Conservation (phyloP, 2,888 invertebrate genomes). For the Neoitamus cyanurus region DNA sequence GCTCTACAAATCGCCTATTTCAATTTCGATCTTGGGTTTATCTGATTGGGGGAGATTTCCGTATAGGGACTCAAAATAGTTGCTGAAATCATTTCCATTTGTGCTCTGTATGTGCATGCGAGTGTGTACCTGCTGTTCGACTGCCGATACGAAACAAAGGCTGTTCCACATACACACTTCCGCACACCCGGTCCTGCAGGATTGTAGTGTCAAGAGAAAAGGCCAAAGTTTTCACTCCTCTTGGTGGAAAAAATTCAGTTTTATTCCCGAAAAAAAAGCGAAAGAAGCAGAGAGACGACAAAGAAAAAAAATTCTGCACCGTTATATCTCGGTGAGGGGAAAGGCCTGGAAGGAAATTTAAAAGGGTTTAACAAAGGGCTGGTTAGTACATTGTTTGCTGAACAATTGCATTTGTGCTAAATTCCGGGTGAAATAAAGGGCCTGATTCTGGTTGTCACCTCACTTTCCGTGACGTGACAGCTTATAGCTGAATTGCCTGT, state of each 20-base stretch:
- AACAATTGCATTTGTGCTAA: slow-evolving; percentile 41
- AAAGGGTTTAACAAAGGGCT: slow-evolving; percentile 37
- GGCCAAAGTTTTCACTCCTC: slow-evolving; percentile 11
- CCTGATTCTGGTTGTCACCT: too few relatives aligned
- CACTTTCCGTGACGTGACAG: too few relatives aligned
- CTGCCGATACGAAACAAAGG: slow-evolving; percentile 1
- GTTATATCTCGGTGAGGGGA: not conserved
- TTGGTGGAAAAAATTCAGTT: slow-evolving; percentile 27
- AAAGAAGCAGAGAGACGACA: not conserved
- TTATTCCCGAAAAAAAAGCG: not conserved
- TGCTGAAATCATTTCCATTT: slow-evolving; percentile 33
- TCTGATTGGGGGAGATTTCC: slow-evolving; percentile 25
- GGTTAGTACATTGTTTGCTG: slow-evolving; percentile 42
- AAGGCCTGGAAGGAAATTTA: not conserved
- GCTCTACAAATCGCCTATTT: slow-evolving; percentile 40
- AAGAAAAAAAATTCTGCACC: not conserved
- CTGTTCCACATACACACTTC: not conserved
- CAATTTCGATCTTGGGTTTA: slow-evolving; percentile 40
- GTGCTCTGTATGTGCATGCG: not conserved
- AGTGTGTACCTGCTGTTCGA: not conserved
- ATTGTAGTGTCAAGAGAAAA: slow-evolving; percentile 29
- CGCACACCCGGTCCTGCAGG: not conserved
- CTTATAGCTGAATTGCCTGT: too few relatives aligned
- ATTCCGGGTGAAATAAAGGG: slow-evolving; percentile 6
- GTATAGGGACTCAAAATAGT: slow-evolving; percentile 24